Conservation (phyloP, 2,797 vertebrate species). For the Pagetopsis macropterus region DNA sequence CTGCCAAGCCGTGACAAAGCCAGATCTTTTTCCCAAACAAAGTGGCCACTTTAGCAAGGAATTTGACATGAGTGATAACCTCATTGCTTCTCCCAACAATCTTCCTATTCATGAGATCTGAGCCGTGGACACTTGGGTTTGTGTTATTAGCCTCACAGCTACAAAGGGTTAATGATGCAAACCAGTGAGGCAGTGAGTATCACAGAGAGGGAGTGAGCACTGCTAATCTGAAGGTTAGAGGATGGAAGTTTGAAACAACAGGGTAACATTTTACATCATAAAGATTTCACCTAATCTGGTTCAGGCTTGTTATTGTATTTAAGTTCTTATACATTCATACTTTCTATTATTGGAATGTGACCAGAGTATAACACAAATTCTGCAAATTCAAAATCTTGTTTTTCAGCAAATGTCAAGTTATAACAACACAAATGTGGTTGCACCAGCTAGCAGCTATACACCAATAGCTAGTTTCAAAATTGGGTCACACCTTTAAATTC, state of each 20-base stretch:
- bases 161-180: conserved; percentile 69
- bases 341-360: not conserved
- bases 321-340: not conserved
- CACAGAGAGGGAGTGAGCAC: not conserved
- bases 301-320: not conserved
- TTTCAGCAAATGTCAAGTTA: not conserved
- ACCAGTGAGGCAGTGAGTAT: conserved; percentile 54
- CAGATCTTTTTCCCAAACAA: conserved; percentile 83
- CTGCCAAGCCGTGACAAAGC: conserved; percentile 72
- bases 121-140: conserved; percentile 71
- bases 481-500: not conserved
- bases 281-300: not conserved
- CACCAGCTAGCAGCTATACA: not conserved
- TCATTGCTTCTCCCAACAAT: conserved; percentile 56
- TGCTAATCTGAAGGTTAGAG: conserved; percentile 15
- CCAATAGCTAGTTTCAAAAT: not conserved
- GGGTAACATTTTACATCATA: not conserved
- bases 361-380: not conserved
- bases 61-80: conserved; percentile 80
- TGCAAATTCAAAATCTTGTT: not conserved
- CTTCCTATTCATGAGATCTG: conserved; percentile 70
- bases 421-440: not conserved
- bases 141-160: conserved; percentile 70
- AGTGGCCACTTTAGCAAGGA: conserved; percentile 82
- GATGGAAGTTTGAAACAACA: not conserved